Percentiles rank a stretch among this genome's conserved stretches.
Conservation (phyloP, 2,797 vertebrate species). For the Bryconaethiops microstoma region DNA sequence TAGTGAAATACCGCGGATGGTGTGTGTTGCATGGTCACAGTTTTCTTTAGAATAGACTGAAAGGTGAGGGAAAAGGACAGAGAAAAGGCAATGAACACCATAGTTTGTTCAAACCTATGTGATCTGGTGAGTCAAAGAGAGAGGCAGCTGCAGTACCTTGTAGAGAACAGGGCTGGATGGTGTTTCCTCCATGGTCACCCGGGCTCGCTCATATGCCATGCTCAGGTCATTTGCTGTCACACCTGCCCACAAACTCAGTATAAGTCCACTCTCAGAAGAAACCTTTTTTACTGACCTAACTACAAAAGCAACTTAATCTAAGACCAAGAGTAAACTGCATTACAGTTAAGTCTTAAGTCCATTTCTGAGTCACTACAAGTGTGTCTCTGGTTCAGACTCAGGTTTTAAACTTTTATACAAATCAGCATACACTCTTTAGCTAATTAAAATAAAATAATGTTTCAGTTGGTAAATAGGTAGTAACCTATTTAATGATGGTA, state of each 20-base stretch:
- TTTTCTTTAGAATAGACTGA: slow-evolving; percentile 84
- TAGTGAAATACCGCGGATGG: slow-evolving; percentile 86
- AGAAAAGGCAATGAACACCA: not conserved
- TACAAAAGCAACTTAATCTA: not conserved
- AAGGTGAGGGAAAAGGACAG: slow-evolving; percentile 11
- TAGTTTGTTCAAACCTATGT: not conserved
- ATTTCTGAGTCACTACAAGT: too few species aligned
- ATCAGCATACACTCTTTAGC: too few species aligned
- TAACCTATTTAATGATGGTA: too few species aligned
- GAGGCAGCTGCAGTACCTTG: slow-evolving; percentile 76
- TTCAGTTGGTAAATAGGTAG: too few species aligned
- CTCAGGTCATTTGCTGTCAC: slow-evolving; percentile 78
- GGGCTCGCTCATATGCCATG: slow-evolving; percentile 83
- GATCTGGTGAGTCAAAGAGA: not conserved
- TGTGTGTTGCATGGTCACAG: slow-evolving; percentile 81
- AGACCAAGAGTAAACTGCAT: not conserved
- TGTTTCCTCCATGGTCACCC: slow-evolving; percentile 78
- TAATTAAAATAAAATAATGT: too few species aligned
- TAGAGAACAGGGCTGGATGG: slow-evolving; percentile 67
- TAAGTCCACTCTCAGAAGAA: slow-evolving; percentile 9
- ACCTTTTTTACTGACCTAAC: not conserved
- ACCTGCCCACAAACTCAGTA: slow-evolving; percentile 39
- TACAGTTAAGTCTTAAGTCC: too few species aligned
- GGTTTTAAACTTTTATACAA: too few species aligned
- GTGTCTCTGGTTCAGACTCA: too few species aligned